Evolutionary conservation across 2,113 vertebrate genomes (phyloP).

Genomic region (Willisornis vidua): DNA sequence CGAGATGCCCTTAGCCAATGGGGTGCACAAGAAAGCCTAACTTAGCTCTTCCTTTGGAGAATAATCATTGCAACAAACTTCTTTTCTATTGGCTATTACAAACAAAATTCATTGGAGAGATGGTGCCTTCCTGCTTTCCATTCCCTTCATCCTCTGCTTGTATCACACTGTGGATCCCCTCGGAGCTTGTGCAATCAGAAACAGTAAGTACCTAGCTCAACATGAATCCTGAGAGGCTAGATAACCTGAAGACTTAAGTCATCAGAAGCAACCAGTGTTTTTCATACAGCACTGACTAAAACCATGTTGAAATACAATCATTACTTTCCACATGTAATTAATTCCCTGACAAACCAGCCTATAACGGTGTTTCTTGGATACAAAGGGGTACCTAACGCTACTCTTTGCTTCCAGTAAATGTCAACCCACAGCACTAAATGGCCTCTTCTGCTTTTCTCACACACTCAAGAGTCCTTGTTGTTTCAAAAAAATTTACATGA

Average conservation of each 20-base stretch:
- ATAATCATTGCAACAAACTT: neutral
- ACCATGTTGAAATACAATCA: neutral
- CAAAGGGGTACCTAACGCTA: neutral
- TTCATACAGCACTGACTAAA: neutral
- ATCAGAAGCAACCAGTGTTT: neutral
- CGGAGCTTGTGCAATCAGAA: accelerated
- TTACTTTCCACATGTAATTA: neutral
- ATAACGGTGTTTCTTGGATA: constrained; percentile 44
- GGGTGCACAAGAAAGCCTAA: neutral
- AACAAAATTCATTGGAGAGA: neutral
- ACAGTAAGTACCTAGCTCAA: neutral
- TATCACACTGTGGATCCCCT: neutral
- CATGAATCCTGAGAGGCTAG: neutral
- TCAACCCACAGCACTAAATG: neutral
- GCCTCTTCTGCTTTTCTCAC: neutral
- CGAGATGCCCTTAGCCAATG: too few relatives aligned
- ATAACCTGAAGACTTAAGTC: neutral
- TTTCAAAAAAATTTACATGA: neutral
- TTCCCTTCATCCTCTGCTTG: neutral
- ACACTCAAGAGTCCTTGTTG: neutral
- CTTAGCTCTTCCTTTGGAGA: neutral
- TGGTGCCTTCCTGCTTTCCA: neutral
- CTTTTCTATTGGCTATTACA: neutral
- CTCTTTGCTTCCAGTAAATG: neutral
- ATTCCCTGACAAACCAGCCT: neutral